Conservation (phyloP, 2,888 invertebrate species). For the Dermolepida albohirtum region DNA sequence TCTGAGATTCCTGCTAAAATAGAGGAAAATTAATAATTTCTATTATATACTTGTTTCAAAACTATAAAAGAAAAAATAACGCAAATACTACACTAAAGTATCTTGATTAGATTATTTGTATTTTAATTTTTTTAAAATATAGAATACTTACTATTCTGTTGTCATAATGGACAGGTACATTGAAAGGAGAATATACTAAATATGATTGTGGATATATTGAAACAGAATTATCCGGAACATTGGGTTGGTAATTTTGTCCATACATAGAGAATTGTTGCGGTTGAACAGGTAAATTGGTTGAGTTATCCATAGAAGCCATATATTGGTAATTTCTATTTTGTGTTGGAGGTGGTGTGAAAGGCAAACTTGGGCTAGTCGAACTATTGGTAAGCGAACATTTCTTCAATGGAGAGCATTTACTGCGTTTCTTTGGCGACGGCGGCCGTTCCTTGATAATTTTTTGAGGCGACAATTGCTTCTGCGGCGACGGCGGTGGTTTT, state of each 20-base stretch:
- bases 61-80: too few species aligned
- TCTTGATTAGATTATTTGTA: too few species aligned
- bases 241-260: constrained; percentile 46
- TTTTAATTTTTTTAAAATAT: not conserved
- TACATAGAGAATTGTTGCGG: constrained; percentile 53
- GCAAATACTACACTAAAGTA: too few species aligned
- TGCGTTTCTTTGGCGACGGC: constrained; percentile 55
- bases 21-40: constrained; percentile 9
- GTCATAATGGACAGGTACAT: constrained; percentile 59
- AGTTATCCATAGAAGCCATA: constrained; percentile 46
- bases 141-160: constrained; percentile 57
- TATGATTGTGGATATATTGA: constrained; percentile 59
- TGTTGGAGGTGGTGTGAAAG: constrained; percentile 59
- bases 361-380: constrained; percentile 63
- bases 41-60: too few species aligned
- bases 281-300: constrained; percentile 47
- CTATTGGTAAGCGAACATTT: constrained; percentile 58
- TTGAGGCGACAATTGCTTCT: constrained; percentile 49
- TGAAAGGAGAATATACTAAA: constrained; percentile 61
- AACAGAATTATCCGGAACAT: constrained; percentile 45
- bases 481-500: constrained; percentile 53
- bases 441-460: constrained; percentile 46
- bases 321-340: constrained; percentile 48
- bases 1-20: constrained; percentile 54
- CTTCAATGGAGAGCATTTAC: constrained; percentile 54